Conservation (phyloP, 1,140 invertebrate genomes). For the Conus ventricosus region DNA sequence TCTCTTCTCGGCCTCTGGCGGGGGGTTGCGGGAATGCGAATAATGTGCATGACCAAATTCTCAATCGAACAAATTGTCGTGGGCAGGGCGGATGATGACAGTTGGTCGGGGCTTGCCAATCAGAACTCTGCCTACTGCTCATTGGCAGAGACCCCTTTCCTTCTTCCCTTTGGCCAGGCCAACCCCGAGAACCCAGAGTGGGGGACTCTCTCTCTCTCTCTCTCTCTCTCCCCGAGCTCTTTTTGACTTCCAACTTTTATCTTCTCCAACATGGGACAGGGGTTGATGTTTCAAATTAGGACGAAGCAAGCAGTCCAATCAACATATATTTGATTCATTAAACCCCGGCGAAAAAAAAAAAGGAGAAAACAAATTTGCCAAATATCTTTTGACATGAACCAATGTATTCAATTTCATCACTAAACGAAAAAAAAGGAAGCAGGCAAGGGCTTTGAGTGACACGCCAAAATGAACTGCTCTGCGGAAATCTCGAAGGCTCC, state of each 20-base stretch:
- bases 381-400: neutral
- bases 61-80: constrained; percentile 14
- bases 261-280: neutral
- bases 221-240: neutral
- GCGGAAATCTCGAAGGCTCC: neutral
- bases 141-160: neutral
- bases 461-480: neutral
- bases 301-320: neutral
- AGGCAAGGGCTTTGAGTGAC: neutral
- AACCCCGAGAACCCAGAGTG: neutral
- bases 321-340: constrained; percentile 12
- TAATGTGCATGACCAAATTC: constrained; percentile 27
- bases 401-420: neutral
- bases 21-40: neutral
- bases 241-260: no score
- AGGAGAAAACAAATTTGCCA: neutral
- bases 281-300: neutral
- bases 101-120: neutral
- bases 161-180: neutral
- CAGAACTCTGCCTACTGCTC: neutral
- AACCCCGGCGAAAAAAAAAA: neutral
- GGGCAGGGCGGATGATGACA: constrained; percentile 21
- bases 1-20: no score
- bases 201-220: neutral
- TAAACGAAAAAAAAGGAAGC: neutral